Base-by-base conservation (phyloP, 2,888 invertebrate species). In the Pammene aurita region DNA sequence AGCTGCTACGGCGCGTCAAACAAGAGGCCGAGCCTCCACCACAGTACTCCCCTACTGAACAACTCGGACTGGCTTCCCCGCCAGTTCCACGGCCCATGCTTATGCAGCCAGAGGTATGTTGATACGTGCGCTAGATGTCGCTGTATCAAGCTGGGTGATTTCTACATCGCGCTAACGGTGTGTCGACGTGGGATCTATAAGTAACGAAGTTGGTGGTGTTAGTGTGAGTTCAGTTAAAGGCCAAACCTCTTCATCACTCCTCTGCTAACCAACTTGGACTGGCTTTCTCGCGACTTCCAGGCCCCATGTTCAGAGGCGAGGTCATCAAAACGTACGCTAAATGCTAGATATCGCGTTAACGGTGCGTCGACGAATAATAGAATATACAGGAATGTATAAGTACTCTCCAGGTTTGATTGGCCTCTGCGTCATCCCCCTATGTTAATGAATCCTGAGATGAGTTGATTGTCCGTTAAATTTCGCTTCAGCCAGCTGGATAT, bases 31-130 rank as follows among this genome's bases (percentile, higher is more conserved):
- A 88, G 70, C 87, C 84, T 18, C 83, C 85, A 76, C 86, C 86
- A 67, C 92, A 88, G 86, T 96, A 93, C 88, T 94, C 86, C 83
- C 94, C 86, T 76, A 92, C 82, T 79, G 94, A 87, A 89, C 87
- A 85, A 71, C 84, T 94, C 34, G 93, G 93, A 67, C 85, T 84
- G 69, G 86, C 93, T 73, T 93, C 94, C 82, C 94, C 94, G 73
- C 93, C 94, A 82, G 93, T 94, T 5, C 91, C 77, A 75, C 84
- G 81, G 75, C 90, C 79, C 78, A 87, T 83, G 90, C 90, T 86
- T 79, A 84, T 92, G 84, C 89, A 87, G 75, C 81, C 83, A 44
- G 85, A 87, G 78, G 88, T 88, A 67, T 77, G 76, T 70, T 11
- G 6, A 34, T 34, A n/a, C 11, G 44, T 7, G 2, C 54, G 34